Evolutionary conservation across 1,140 invertebrate genomes (phyloP).

Genomic region (Alviniconcha marisindica): DNA sequence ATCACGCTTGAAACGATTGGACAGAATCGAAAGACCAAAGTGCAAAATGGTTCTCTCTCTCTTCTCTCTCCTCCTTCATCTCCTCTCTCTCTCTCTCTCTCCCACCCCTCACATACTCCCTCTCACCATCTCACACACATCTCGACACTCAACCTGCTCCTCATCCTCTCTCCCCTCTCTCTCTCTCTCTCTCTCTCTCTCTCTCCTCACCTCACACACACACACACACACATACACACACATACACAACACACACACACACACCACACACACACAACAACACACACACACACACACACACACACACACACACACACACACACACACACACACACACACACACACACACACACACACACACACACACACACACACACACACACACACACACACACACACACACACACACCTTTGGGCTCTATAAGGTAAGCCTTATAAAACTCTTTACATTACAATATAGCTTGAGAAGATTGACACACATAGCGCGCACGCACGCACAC

Average conservation of each 20-base stretch:
- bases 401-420: not conserved
- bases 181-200: too few relatives aligned
- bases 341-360: not conserved
- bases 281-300: not conserved
- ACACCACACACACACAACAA: not conserved
- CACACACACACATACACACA: conserved; percentile 4
- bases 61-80: not conserved
- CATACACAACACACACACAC: not conserved
- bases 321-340: not conserved
- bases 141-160: not conserved
- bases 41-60: too few relatives aligned
- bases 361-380: conserved; percentile 10
- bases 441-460: too few relatives aligned
- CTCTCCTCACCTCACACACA: not conserved
- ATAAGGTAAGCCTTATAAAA: too few relatives aligned
- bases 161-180: too few relatives aligned
- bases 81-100: not conserved
- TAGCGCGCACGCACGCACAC: too few relatives aligned
- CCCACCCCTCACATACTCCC: not conserved
- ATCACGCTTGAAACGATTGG: too few relatives aligned
- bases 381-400: conserved; percentile 6
- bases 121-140: not conserved
- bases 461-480: too few relatives aligned
- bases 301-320: not conserved
- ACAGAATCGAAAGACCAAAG: too few relatives aligned